Conservation (phyloP, 2,113 vertebrate species). For the Lutjanus erythropterus region DNA sequence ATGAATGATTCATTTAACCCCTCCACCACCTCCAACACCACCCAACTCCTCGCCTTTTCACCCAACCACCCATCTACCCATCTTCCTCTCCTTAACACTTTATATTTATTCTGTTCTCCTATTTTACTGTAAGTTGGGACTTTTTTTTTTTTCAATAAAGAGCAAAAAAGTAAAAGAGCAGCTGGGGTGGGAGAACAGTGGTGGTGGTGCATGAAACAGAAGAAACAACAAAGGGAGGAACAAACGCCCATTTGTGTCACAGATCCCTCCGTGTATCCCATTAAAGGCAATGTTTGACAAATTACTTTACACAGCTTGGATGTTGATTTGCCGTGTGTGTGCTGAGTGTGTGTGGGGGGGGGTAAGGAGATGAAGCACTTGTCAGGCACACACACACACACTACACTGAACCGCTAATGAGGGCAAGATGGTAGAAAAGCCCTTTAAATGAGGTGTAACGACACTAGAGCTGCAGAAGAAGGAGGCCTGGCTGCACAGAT, state of each 20-base stretch:
- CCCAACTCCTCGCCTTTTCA: conserved; percentile 66
- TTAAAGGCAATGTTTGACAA: conserved; percentile 84
- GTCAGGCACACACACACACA: conserved; percentile 16
- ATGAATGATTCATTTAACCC: conserved; percentile 88
- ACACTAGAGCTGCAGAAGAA: conserved; percentile 47
- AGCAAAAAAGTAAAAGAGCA: neutral
- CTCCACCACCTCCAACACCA: conserved; percentile 69
- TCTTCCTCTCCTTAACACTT: conserved; percentile 40
- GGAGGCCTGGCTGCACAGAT: conserved; percentile 54
- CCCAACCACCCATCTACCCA: conserved; percentile 59
- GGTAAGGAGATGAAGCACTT: conserved; percentile 36
- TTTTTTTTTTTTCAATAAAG: conserved; percentile 9
- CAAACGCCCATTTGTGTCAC: conserved; percentile 71
- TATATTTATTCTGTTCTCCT: conserved; percentile 58
- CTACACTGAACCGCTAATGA: conserved; percentile 75
- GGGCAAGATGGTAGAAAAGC: conserved; percentile 59
- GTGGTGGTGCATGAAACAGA: conserved; percentile 36
- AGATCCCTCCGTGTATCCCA: conserved; percentile 67
- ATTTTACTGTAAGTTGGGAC: conserved; percentile 29
- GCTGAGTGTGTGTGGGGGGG: neutral
- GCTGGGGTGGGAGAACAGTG: neutral
- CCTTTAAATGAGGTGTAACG: conserved; percentile 75
- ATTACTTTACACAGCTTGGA: conserved; percentile 79
- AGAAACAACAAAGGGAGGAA: conserved; percentile 75
- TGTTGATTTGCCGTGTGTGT: conserved; percentile 51